These are phyloP conservation scores for Phalacrocorax brasilianus DNA, from an alignment of 2,113 vertebrate species.

Conservation along the genomic window DNA sequence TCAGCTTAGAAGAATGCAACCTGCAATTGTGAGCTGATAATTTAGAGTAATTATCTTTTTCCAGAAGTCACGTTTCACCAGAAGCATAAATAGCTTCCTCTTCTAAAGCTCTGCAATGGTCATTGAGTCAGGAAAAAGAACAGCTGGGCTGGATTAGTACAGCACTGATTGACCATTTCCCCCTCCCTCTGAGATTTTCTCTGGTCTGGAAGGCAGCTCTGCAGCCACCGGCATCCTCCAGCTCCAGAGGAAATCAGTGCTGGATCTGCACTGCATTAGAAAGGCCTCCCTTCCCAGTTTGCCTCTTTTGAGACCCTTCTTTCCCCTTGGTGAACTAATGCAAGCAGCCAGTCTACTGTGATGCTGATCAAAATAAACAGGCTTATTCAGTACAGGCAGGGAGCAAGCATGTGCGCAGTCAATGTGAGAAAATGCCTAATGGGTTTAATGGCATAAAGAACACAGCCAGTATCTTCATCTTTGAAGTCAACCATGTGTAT, in stretches of 20 bases:
- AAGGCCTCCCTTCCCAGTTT: background rate
- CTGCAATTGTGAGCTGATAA: background rate
- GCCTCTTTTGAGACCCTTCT: background rate
- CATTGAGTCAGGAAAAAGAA: background rate
- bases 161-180: background rate
- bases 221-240: background rate
- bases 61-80: background rate
- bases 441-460: constrained; percentile 38
- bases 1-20: constrained; percentile 4
- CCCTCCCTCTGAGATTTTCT: background rate
- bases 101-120: constrained; percentile 1
- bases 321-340: background rate
- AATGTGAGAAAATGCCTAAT: background rate
- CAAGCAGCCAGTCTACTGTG: background rate
- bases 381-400: background rate
- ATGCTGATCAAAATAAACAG: constrained; percentile 50
- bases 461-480: constrained; percentile 1
- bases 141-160: constrained; percentile 23
- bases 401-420: background rate
- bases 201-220: background rate
- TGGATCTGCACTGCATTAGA: background rate
- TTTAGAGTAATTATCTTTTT: constrained; percentile 1
- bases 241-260: constrained; percentile 2
- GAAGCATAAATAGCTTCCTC: background rate
- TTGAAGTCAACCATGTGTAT: background rate